Evolutionary conservation across 1,140 invertebrate species (phyloP).

Genomic region (Cheumatopsyche charites): DNA sequence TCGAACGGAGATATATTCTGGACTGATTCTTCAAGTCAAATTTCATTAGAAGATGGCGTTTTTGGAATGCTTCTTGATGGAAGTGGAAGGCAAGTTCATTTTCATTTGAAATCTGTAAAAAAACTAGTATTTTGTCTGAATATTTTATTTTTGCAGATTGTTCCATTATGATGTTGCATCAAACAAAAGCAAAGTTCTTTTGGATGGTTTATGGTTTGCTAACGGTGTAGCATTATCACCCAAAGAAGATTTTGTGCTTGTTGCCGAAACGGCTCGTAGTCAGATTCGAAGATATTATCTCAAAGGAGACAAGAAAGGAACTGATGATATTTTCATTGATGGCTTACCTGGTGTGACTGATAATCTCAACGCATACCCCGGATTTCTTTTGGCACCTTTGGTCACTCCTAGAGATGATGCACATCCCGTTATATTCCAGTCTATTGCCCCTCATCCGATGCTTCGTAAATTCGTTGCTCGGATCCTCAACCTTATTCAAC

Average conservation of each 20-base stretch:
- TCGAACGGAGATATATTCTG: conserved; percentile 80
- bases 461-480: conserved; percentile 68
- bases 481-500: conserved; percentile 62
- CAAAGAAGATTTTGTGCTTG: conserved; percentile 76
- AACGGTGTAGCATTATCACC: conserved; percentile 81
- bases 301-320: conserved; percentile 75
- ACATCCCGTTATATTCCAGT: conserved; percentile 58
- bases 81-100: conserved; percentile 70
- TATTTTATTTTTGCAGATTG: conserved; percentile 62
- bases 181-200: conserved; percentile 67
- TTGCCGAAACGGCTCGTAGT: conserved; percentile 67
- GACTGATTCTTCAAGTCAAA: conserved; percentile 73
- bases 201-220: conserved; percentile 75
- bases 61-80: conserved; percentile 68
- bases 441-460: conserved; percentile 63
- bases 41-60: conserved; percentile 67
- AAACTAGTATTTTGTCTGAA: background rate
- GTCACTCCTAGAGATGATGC: conserved; percentile 60
- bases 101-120: background rate
- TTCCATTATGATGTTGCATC: conserved; percentile 62
- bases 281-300: conserved; percentile 73
- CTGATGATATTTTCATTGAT: conserved; percentile 74
- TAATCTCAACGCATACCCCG: conserved; percentile 70
- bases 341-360: conserved; percentile 83
- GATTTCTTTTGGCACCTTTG: conserved; percentile 71